Base-by-base conservation (phyloP, 2,113 vertebrate species). In the Indicator maculatus region DNA sequence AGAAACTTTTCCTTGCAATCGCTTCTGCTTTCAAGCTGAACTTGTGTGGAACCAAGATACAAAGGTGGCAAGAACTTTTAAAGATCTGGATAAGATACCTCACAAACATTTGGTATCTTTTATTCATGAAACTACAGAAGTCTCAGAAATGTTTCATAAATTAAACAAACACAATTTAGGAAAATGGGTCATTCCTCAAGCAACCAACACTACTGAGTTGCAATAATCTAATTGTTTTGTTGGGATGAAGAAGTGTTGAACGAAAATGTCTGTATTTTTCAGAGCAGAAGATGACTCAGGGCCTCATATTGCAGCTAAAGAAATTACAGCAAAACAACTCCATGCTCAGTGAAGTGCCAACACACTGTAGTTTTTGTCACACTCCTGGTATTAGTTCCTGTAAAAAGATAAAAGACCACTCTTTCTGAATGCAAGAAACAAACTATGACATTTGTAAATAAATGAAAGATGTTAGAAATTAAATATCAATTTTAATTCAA, bases 91-190 rank as follows among this genome's bases (percentile, higher is more conserved):
- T 24, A 87, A 67, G 28, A 52, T 41, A 65, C 69, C 33, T 3
- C 7, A 4, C 6, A 39, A 41, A 50, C 77, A 1, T 16, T 7
- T 0, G 0, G 8, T 31, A 36, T 28, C 6, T 39, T 36, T 1
- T 55, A n/a, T 20, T 1, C 50, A 3, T 77, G 50, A n/a, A 89
- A 38, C 41, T 60, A 45, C 12, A 72, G 41, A 69, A 45, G 8
- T 76, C 31, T 81, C 45, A 59, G 59, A 89, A 90, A 65, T 52
- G 17, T 74, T 94, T 69, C 60, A 63, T 8, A 76, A 61, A 70
- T 33, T 26, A 70, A 86, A 56, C 39, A 76, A 38, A 3, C 4
- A 24, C 18, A 52, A 10, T 53, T 60, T 83, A 72, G 33, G 55
- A 95, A 79, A 78, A 83, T 30, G 53, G 24, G 18, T 44, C 8